Conservation (phyloP, 1,140 invertebrate genomes). For the Calephelis nemesis region DNA sequence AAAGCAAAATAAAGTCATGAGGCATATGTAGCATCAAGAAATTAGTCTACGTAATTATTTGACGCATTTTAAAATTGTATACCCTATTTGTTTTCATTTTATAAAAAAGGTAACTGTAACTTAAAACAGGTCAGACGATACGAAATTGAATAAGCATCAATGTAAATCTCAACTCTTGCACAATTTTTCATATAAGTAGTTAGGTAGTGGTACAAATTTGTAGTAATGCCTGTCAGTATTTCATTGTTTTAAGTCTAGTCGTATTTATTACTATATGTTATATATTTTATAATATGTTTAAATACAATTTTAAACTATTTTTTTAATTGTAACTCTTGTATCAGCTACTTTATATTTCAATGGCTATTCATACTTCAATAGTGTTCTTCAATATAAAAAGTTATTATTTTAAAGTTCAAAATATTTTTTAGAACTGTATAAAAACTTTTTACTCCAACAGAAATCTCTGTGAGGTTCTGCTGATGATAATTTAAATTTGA, state of each 20-base stretch:
- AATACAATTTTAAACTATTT: slow-evolving; percentile 15
- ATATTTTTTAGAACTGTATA: too few relatives aligned
- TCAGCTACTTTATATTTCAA: too few relatives aligned
- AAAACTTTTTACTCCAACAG: too few relatives aligned
- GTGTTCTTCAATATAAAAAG: too few relatives aligned
- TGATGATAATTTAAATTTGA: too few relatives aligned
- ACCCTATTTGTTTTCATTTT: background rate
- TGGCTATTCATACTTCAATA: too few relatives aligned
- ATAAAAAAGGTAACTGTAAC: background rate
- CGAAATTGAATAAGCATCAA: background rate
- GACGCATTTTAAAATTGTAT: background rate
- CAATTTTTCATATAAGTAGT: slow-evolving; percentile 71
- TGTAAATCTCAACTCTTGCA: slow-evolving; percentile 53
- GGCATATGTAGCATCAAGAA: slow-evolving; percentile 11
- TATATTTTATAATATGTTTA: slow-evolving; percentile 27
- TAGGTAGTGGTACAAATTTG: slow-evolving; percentile 65
- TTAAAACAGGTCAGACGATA: too few relatives aligned
- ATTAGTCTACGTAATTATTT: slow-evolving; percentile 8
- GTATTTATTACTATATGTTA: slow-evolving; percentile 28
- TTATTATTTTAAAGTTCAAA: too few relatives aligned
- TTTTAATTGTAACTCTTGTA: slow-evolving; percentile 15
- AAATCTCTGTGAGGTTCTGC: too few relatives aligned
- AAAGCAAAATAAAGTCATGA: too few relatives aligned
- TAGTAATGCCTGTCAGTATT: slow-evolving; percentile 36
- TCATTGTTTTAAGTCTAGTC: slow-evolving; percentile 10